phyloP scores from a whole-genome alignment of 1,140 invertebrate genomes.

The Drosophila saltans region DNA sequence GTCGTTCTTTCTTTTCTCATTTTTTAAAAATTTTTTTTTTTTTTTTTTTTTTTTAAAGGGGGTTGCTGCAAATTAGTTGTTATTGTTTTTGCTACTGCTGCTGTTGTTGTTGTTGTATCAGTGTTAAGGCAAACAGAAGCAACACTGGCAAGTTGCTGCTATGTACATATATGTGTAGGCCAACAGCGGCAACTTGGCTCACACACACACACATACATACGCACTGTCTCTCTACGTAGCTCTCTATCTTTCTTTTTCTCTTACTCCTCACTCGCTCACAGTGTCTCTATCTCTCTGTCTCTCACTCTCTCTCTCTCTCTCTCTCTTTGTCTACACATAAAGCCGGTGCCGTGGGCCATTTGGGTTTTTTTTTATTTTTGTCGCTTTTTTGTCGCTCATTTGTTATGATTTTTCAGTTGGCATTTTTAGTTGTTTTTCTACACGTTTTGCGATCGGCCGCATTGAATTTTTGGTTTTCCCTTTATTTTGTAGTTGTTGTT shows the following conservation, averaged over 20 bases:
- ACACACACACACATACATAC: not conserved
- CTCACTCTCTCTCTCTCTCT: conserved; percentile 13
- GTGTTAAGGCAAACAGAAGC: too few species aligned
- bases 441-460: conserved; percentile 79
- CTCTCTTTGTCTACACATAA: conserved; percentile 7
- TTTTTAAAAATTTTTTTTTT: too few species aligned
- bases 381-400: conserved; percentile 59
- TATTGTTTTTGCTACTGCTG: too few species aligned
- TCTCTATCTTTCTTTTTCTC: conserved; percentile 4
- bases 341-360: conserved; percentile 13
- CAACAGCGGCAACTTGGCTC: conserved; percentile 4
- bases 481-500: conserved; percentile 7
- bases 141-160: too few species aligned
- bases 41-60: too few species aligned
- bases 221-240: not conserved
- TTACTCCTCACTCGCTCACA: not conserved
- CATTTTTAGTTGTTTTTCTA: conserved; percentile 79
- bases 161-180: not conserved
- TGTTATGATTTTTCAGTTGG: conserved; percentile 79
- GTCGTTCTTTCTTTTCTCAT: too few species aligned
- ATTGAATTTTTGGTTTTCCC: conserved; percentile 41
- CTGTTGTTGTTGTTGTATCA: too few species aligned
- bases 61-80: too few species aligned
- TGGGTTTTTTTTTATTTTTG: not conserved
- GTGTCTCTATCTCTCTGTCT: not conserved